A percentile compares a stretch with the other conserved stretches of the same genome.
phyloP scores from a whole-genome alignment of 1,140 invertebrate genomes.

The Zaprionus lachaisei region DNA sequence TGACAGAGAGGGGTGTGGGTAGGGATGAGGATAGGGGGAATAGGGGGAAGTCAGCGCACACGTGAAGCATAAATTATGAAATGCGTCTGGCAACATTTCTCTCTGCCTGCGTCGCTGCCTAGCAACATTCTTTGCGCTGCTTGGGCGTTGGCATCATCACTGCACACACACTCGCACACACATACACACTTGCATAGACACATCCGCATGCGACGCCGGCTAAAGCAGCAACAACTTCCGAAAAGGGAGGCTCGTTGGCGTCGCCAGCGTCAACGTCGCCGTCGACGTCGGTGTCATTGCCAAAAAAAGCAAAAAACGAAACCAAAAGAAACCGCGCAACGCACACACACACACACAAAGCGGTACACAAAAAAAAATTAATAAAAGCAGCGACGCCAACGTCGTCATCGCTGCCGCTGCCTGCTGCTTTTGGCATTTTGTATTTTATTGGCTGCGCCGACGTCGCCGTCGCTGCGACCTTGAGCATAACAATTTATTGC shows the following conservation, averaged over 20 bases:
- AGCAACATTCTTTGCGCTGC: conserved; percentile 31
- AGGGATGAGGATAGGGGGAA: neutral
- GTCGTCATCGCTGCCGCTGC: conserved; percentile 1
- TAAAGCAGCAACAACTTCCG: conserved; percentile 34
- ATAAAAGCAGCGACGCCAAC: conserved; percentile 9
- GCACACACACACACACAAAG: conserved; percentile 19
- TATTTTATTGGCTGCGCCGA: conserved; percentile 27
- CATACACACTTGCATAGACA: conserved; percentile 12
- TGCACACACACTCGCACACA: neutral
- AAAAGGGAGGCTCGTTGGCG: conserved; percentile 73
- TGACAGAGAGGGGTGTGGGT: neutral
- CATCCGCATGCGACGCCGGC: conserved; percentile 27
- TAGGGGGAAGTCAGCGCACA: neutral
- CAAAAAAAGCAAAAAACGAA: conserved; percentile 35
- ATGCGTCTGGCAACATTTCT: conserved; percentile 67
- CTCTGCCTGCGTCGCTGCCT: conserved; percentile 38
- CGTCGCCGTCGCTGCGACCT: conserved; percentile 59
- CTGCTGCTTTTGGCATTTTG: conserved; percentile 43
- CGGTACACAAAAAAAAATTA: neutral
- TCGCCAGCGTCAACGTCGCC: conserved; percentile 32
- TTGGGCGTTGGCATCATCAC: conserved; percentile 13
- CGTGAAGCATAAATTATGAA: conserved; percentile 69
- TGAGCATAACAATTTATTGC: conserved; percentile 81
- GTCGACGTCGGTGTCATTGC: conserved; percentile 31
- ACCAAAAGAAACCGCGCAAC: conserved; percentile 30